Conservation (phyloP, 2,113 vertebrate species). For the Pholis gunnellus region DNA sequence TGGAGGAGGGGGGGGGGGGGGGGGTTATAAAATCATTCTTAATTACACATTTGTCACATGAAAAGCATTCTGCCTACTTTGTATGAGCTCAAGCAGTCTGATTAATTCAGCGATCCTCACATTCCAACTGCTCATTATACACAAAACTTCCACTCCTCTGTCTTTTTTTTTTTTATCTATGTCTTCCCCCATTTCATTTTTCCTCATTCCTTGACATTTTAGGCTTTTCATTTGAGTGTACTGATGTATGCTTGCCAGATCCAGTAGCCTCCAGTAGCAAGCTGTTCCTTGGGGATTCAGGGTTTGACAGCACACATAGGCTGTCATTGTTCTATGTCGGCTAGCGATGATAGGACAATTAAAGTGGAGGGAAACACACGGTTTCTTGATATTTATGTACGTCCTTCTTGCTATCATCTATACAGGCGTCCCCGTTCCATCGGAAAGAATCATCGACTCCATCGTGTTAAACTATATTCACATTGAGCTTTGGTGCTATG, state of each 20-base stretch:
- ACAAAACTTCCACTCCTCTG: constrained; percentile 75
- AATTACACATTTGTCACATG: constrained; percentile 88
- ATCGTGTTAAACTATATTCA: constrained; percentile 15
- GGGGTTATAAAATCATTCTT: constrained; percentile 82
- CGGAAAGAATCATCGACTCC: constrained; percentile 29
- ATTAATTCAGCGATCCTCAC: constrained; percentile 81
- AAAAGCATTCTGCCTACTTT: constrained; percentile 80
- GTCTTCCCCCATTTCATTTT: constrained; percentile 66
- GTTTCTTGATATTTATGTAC: constrained; percentile 65
- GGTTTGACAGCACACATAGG: constrained; percentile 77
- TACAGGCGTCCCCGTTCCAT: constrained; percentile 19
- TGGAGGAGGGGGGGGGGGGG: not conserved
- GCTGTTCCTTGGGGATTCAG: constrained; percentile 69
- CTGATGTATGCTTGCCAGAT: constrained; percentile 75
- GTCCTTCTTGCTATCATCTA: constrained; percentile 42
- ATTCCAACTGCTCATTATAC: constrained; percentile 82
- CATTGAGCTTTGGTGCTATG: constrained; percentile 22
- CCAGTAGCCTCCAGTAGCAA: constrained; percentile 70
- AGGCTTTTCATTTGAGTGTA: constrained; percentile 72
- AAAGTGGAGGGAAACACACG: constrained; percentile 53
- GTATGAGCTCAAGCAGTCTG: constrained; percentile 76
- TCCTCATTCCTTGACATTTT: constrained; percentile 70
- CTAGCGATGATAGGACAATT: constrained; percentile 75
- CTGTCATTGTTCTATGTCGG: constrained; percentile 71
- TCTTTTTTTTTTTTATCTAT: constrained; percentile 77